Percentiles rank a stretch among this genome's conserved stretches.
These are phyloP conservation scores for Harpalus rufipes DNA, from an alignment of 2,888 invertebrate species.

Conservation along the genomic window DNA sequence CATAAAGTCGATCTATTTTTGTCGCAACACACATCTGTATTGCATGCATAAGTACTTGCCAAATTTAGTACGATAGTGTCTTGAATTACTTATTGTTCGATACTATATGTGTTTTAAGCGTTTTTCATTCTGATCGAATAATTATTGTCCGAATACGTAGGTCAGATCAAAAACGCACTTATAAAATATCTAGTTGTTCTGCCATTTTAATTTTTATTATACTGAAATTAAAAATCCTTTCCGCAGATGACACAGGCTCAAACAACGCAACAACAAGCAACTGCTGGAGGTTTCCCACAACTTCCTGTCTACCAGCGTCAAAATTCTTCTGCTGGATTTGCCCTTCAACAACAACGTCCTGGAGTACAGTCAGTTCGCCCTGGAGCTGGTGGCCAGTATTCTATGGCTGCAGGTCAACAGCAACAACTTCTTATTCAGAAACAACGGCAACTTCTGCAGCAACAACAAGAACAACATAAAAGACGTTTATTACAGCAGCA, in stretches of 20 bases:
- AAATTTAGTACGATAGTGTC: no score
- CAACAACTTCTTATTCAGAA: slow-evolving; percentile 77
- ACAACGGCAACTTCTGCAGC: slow-evolving; percentile 76
- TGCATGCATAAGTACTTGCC: no score
- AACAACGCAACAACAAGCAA: slow-evolving; percentile 56
- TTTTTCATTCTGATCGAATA: no score
- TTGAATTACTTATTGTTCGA: no score
- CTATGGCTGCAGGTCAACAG: slow-evolving; percentile 72
- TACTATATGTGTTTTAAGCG: no score
- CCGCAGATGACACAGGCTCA: slow-evolving; percentile 70
- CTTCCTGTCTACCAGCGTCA: slow-evolving; percentile 74
- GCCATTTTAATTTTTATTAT: neutral
- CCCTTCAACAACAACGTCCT: slow-evolving; percentile 69
- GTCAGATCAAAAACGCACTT: no score
- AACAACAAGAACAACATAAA: slow-evolving; percentile 80
- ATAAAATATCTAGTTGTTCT: no score
- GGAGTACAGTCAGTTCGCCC: slow-evolving; percentile 68
- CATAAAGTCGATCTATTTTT: no score
- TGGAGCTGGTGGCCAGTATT: slow-evolving; percentile 69
- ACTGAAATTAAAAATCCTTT: neutral
- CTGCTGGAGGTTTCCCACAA: slow-evolving; percentile 72
- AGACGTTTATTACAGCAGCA: slow-evolving; percentile 88
- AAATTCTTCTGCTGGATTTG: slow-evolving; percentile 71
- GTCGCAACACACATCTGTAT: no score
- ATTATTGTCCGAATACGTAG: no score